Percentiles rank a stretch among this genome's conserved stretches.
Evolutionary conservation across 2,113 vertebrate genomes (phyloP).

Genomic region (Leptocoma aspasia): DNA sequence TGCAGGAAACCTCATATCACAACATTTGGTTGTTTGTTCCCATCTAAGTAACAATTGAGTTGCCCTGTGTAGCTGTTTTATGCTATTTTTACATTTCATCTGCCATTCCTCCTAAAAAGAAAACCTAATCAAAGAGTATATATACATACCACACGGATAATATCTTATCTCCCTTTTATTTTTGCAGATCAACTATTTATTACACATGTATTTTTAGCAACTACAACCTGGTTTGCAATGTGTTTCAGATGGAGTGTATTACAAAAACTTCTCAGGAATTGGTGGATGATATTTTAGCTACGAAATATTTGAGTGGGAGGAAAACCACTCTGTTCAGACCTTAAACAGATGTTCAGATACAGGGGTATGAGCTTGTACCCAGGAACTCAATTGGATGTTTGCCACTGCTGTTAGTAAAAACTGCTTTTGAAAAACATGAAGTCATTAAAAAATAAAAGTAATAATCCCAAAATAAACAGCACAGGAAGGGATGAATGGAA

Average conservation of each 20-base stretch:
- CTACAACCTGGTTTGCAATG: slow-evolving; percentile 34
- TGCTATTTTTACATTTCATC: slow-evolving; percentile 50
- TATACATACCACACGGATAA: background rate
- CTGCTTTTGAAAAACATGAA: background rate
- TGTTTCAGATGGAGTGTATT: slow-evolving; percentile 23
- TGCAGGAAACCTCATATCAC: background rate
- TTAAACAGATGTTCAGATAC: slow-evolving; percentile 42
- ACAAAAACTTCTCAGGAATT: background rate
- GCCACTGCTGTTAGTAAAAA: background rate
- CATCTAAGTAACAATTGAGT: background rate
- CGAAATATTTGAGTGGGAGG: background rate
- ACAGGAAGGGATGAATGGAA: background rate
- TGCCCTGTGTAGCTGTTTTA: background rate
- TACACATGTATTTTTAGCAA: slow-evolving; percentile 52
- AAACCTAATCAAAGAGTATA: slow-evolving; percentile 26
- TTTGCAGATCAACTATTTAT: slow-evolving; percentile 27
- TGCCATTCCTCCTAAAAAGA: slow-evolving; percentile 8
- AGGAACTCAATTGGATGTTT: slow-evolving; percentile 2
- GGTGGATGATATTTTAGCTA: slow-evolving; percentile 26
- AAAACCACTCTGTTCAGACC: background rate
- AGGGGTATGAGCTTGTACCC: background rate
- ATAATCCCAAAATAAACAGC: slow-evolving; percentile 37
- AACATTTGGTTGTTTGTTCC: background rate
- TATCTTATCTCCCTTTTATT: slow-evolving; percentile 24
- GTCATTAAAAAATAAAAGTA: background rate